Percentiles rank a stretch among this genome's conserved stretches.
These are phyloP conservation scores for Aptenodytes forsteri DNA, from an alignment of 2,113 vertebrate species.

Conservation along the genomic window DNA sequence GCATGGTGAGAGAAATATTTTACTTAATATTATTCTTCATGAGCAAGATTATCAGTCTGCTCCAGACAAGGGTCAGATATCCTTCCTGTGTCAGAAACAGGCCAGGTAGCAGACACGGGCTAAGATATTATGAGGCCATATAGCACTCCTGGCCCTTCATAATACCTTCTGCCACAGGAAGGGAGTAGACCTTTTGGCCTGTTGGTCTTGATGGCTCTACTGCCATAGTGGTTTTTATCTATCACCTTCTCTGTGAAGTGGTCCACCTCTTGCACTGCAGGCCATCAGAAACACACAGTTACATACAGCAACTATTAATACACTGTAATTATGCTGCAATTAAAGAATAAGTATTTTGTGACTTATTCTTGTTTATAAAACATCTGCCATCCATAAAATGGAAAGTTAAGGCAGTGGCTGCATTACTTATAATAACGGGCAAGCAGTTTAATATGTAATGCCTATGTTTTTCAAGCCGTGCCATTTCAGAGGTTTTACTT, in stretches of 20 bases:
- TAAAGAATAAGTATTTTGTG: background rate
- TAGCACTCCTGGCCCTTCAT: fast-evolving
- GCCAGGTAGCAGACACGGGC: background rate
- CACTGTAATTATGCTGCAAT: background rate
- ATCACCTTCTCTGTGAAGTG: background rate
- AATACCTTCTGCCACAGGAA: background rate
- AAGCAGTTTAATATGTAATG: background rate
- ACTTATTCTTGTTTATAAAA: background rate
- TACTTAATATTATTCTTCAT: background rate
- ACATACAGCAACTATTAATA: background rate
- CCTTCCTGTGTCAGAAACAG: background rate
- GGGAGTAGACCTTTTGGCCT: background rate
- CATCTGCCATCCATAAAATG: background rate
- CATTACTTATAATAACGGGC: background rate
- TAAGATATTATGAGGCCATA: fast-evolving
- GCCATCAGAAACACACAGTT: background rate
- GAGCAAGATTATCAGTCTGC: background rate
- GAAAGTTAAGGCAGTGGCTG: background rate
- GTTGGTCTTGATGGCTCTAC: background rate
- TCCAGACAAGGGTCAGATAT: background rate
- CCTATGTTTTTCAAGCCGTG: background rate
- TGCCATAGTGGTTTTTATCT: background rate
- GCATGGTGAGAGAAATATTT: background rate
- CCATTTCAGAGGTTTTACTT: background rate
- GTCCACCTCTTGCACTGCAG: background rate